Base-by-base conservation (phyloP, 64 coral and sea anemone genomes). In the Montipora foliosa region DNA sequence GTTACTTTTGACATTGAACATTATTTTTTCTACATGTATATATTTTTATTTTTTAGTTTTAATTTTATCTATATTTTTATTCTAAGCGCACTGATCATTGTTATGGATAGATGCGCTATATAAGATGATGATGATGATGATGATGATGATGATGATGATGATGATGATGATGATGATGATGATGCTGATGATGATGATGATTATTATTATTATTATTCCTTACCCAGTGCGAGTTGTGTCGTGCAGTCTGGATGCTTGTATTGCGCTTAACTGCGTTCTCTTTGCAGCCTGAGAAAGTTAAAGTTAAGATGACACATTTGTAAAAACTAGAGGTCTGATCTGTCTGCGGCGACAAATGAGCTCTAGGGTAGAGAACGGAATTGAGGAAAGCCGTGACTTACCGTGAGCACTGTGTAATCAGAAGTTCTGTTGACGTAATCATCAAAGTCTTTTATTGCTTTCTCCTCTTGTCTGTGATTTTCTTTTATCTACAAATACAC, bases 391-490 rank as follows among this genome's bases (percentile, higher is more conserved):
- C 25, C 6, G n/a, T 19, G 0, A 78, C 89, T 79, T 88, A 99
- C 98, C 85, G 74, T 91, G 9, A 99, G 90, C 25, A 91, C 89
- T 22, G 91, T 79, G 88, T 96, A 99, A 75, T 99, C 98, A 2
- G 98, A 99, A 10, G 98, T 99, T 92, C 98, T 91, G 12, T 77
- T 92, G 2, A 99, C 95, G 89, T 90, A 99, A 82, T 95, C 95
- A 67, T 83, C 92, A 77, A 99, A 99, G 78, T 99, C 98, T 47
- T 93, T 67, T 75, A 94, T 95, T 9, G 98, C 92, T 55, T 99
- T 99, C 70, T 99, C 98, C 52, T 94, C 94, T 61, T 99, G 98
- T 15, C 90, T 85, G 72, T 99, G 98, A 53, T 92, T 96, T 46
- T 96, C 92, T 57, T 96, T 99, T 61, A 99, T 92, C 98, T 99